Evolutionary conservation across 2,888 invertebrate genomes (phyloP).

Genomic region (Hyles lineata): DNA sequence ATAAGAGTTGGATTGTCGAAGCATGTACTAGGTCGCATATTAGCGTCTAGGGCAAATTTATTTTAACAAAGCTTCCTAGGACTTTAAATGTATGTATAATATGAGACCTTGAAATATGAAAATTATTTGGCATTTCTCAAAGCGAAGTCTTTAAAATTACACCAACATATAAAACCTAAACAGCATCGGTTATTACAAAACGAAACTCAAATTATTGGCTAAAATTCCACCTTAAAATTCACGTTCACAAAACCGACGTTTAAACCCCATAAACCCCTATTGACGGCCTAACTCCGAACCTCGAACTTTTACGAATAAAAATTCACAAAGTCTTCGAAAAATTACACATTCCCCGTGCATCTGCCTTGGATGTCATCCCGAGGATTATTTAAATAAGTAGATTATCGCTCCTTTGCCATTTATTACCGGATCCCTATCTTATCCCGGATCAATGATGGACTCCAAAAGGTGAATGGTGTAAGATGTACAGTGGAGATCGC

Average conservation of each 20-base stretch:
- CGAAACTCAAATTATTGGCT: no score
- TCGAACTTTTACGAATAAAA: constrained; percentile 38
- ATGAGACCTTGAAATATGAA: no score
- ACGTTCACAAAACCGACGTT: background rate
- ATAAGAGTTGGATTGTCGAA: no score
- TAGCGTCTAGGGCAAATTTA: no score
- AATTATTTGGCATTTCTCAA: no score
- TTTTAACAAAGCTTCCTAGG: no score
- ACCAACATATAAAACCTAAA: no score
- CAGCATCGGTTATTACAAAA: no score
- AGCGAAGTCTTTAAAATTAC: no score
- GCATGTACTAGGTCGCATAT: no score
- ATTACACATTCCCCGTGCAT: constrained; percentile 47
- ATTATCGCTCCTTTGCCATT: constrained; percentile 55
- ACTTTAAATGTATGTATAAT: no score
- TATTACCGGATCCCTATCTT: constrained; percentile 57
- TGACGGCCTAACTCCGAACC: background rate
- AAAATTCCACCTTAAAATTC: no score
- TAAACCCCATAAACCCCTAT: background rate
- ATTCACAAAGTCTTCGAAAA: constrained; percentile 50
- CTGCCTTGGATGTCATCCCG: constrained; percentile 46
- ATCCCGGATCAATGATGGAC: constrained; percentile 56
- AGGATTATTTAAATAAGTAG: constrained; percentile 57
- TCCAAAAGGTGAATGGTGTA: constrained; percentile 43
- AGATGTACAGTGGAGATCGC: background rate